Evolutionary conservation across 2,113 vertebrate genomes (phyloP).

Genomic region (Lophius piscatorius): DNA sequence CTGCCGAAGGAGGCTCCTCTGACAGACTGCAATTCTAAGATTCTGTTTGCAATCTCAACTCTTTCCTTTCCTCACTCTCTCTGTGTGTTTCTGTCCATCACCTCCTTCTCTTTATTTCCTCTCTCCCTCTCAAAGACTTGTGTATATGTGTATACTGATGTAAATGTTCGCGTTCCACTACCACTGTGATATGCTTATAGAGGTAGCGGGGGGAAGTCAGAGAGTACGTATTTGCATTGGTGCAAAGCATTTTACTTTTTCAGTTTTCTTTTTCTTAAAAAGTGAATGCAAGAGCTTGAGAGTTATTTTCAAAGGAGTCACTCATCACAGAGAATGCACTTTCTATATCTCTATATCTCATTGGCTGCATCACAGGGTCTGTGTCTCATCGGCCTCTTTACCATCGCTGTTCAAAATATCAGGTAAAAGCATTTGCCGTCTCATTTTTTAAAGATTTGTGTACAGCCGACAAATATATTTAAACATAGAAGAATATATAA

Average conservation of each 20-base stretch:
- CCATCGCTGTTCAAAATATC: constrained; percentile 78
- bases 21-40: constrained; percentile 36
- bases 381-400: constrained; percentile 68
- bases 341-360: constrained; percentile 77
- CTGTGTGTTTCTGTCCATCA: constrained; percentile 23
- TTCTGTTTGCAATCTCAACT: constrained; percentile 38
- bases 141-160: constrained; percentile 79
- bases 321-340: constrained; percentile 81
- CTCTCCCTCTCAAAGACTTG: constrained; percentile 65
- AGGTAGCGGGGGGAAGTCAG: constrained; percentile 73
- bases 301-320: constrained; percentile 73
- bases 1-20: constrained; percentile 60
- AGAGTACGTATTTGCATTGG: constrained; percentile 67
- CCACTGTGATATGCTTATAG: constrained; percentile 79
- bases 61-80: constrained; percentile 7
- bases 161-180: constrained; percentile 79
- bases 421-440: constrained; percentile 78
- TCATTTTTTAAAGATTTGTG: constrained; percentile 80
- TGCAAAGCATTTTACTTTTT: constrained; percentile 39
- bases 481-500: constrained; percentile 80
- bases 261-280: constrained; percentile 35
- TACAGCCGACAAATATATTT: constrained; percentile 80
- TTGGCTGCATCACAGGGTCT: constrained; percentile 75
- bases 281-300: constrained; percentile 68
- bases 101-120: constrained; percentile 33